Conservation (phyloP, 2,888 invertebrate genomes). For the Sphecodes monilicornis region DNA sequence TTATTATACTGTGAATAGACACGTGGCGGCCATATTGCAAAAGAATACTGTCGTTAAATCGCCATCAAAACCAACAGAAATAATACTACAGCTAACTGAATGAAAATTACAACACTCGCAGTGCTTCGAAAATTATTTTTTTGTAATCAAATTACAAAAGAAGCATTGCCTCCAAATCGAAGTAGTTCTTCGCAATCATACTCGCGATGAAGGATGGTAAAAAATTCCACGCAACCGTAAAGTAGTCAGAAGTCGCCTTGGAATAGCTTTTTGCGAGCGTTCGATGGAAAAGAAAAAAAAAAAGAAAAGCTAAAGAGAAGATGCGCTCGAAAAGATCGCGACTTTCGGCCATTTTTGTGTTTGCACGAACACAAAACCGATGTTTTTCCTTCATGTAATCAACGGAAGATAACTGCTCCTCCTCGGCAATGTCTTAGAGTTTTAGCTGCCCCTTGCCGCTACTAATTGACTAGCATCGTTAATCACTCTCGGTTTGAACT, state of each 20-base stretch:
- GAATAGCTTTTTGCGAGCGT: not conserved
- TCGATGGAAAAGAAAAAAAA: not conserved
- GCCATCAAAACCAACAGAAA: not conserved
- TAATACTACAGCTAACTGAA: not conserved
- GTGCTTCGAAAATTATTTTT: not conserved
- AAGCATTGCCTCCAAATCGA: not conserved
- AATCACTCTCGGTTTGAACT: constrained; percentile 79
- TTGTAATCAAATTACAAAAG: not conserved
- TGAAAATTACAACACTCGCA: not conserved
- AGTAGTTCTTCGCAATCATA: not conserved
- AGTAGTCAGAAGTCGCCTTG: constrained; percentile 4
- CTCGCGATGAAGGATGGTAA: not conserved
- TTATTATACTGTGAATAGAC: no score
- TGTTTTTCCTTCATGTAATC: not conserved
- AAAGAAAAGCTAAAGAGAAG: not conserved
- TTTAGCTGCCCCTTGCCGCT: constrained; percentile 73
- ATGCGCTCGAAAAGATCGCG: not conserved
- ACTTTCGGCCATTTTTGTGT: not conserved
- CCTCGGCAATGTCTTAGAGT: constrained; percentile 54
- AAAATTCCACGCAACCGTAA: not conserved
- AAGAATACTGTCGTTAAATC: not conserved
- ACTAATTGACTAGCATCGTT: constrained; percentile 84
- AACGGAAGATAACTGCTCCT: constrained; percentile 17
- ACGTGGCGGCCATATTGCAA: no score
- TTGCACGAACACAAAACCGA: not conserved